Percentiles rank a stretch among this genome's conserved stretches.
Evolutionary conservation across 2,888 invertebrate genomes (phyloP).

Genomic region (Athalia cordata): DNA sequence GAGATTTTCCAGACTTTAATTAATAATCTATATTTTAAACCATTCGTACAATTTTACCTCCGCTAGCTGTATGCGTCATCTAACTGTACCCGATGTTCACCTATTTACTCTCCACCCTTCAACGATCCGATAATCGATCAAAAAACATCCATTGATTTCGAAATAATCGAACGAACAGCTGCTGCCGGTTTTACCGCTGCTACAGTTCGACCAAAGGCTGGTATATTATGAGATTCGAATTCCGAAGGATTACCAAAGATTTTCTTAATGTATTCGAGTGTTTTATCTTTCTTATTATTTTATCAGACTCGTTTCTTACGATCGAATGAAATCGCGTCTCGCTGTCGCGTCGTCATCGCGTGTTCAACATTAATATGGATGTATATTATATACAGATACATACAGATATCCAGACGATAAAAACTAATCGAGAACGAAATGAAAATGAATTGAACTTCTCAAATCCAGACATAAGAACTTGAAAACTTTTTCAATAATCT

Average conservation of each 20-base stretch:
- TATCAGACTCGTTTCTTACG: slow-evolving; percentile 23
- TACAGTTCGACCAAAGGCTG: too few species aligned
- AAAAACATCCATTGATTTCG: slow-evolving; percentile 29
- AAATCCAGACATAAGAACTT: slow-evolving; percentile 2
- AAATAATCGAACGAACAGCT: slow-evolving; percentile 1
- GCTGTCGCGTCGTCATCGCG: not conserved
- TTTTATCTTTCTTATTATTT: slow-evolving; percentile 10
- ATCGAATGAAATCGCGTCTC: slow-evolving; percentile 21
- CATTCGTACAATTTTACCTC: slow-evolving; percentile 3
- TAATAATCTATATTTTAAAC: slow-evolving; percentile 36
- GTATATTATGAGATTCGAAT: slow-evolving; percentile 26
- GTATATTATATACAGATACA: too few species aligned
- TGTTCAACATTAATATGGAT: not conserved
- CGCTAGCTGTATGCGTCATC: not conserved
- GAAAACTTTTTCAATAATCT: slow-evolving; percentile 4
- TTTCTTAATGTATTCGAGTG: slow-evolving; percentile 11
- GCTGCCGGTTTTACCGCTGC: not conserved
- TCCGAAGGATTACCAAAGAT: slow-evolving; percentile 24
- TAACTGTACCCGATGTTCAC: too few species aligned
- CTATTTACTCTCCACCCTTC: too few species aligned
- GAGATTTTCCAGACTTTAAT: slow-evolving; percentile 35
- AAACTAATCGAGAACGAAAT: slow-evolving; percentile 21
- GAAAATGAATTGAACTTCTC: not conserved
- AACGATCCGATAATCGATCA: slow-evolving; percentile 17
- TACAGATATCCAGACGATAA: too few species aligned